Percentiles rank a stretch among this genome's conserved stretches.
phyloP scores from a whole-genome alignment of 1,140 invertebrate genomes.

The Patella vulgata region DNA sequence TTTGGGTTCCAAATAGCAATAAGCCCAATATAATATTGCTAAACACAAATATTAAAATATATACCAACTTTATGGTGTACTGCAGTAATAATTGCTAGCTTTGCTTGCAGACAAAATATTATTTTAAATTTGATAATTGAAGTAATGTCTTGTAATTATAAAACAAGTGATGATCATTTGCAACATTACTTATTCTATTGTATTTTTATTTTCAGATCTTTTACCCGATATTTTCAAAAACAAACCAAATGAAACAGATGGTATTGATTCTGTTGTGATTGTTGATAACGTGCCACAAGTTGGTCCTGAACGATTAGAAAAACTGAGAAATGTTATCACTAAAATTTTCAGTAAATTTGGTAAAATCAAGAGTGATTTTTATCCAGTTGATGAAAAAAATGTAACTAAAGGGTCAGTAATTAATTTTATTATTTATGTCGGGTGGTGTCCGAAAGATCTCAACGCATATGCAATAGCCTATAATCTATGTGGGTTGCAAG shows the following conservation, averaged over 20 bases:
- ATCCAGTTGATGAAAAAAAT: slow-evolving; percentile 84
- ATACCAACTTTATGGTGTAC: not conserved
- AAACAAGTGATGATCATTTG: too few species aligned
- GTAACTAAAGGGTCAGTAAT: slow-evolving; percentile 83
- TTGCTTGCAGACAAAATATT: too few species aligned
- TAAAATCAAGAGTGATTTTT: slow-evolving; percentile 88
- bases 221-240: slow-evolving; percentile 85
- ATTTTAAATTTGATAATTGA: too few species aligned
- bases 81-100: slow-evolving; percentile 1
- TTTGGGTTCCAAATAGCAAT: too few species aligned
- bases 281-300: slow-evolving; percentile 97
- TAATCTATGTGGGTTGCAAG: too few species aligned
- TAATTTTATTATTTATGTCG: slow-evolving; percentile 2
- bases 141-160: too few species aligned
- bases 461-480: too few species aligned
- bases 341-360: slow-evolving; percentile 95
- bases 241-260: slow-evolving; percentile 93
- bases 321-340: slow-evolving; percentile 90
- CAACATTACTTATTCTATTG: too few species aligned
- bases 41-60: not conserved
- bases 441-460: too few species aligned
- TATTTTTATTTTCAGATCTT: slow-evolving; percentile 87
- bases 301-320: slow-evolving; percentile 88
- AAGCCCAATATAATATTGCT: too few species aligned
- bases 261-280: slow-evolving; percentile 94